phyloP scores from a whole-genome alignment of 35 echinoderm and acorn worm genomes.

The Nesometra sesokonis region DNA sequence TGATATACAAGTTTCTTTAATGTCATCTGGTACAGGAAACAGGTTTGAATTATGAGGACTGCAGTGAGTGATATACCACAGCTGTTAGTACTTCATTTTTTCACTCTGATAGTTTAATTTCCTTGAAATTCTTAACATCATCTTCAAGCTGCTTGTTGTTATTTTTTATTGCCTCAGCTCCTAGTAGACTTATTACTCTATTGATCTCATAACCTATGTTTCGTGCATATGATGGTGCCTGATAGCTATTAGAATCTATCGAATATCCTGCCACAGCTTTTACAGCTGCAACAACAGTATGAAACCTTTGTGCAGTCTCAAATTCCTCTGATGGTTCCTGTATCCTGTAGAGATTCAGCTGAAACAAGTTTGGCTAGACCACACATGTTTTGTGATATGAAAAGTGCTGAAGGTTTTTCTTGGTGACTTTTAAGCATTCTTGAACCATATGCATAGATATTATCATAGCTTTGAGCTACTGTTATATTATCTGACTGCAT shows the following conservation, averaged over 20 bases:
- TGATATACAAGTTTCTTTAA: constrained; percentile 33
- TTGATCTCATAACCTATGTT: constrained; percentile 23
- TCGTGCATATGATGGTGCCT: constrained; percentile 30
- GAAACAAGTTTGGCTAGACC: constrained; percentile 25
- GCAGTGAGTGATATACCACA: constrained; percentile 17
- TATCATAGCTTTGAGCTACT: neutral
- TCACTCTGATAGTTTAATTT: constrained; percentile 17
- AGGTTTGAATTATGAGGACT: constrained; percentile 6
- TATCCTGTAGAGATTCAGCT: neutral
- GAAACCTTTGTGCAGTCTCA: constrained; percentile 22
- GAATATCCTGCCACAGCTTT: constrained; percentile 8
- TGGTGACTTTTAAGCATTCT: constrained; percentile 25
- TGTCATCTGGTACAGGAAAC: constrained; percentile 23
- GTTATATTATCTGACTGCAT: constrained; percentile 10
- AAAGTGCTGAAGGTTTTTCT: constrained; percentile 20
- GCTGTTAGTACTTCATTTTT: neutral
- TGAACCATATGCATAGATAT: constrained; percentile 28
- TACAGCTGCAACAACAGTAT: constrained; percentile 13
- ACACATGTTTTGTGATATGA: constrained; percentile 38
- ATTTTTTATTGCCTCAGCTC: neutral
- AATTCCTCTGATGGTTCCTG: constrained; percentile 1
- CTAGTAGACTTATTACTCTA: neutral
- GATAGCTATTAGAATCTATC: neutral
- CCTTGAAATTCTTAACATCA: constrained; percentile 15
- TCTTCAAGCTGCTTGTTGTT: neutral